Base-by-base conservation (phyloP, 1,140 invertebrate species). In the Bombus difficillimus region DNA sequence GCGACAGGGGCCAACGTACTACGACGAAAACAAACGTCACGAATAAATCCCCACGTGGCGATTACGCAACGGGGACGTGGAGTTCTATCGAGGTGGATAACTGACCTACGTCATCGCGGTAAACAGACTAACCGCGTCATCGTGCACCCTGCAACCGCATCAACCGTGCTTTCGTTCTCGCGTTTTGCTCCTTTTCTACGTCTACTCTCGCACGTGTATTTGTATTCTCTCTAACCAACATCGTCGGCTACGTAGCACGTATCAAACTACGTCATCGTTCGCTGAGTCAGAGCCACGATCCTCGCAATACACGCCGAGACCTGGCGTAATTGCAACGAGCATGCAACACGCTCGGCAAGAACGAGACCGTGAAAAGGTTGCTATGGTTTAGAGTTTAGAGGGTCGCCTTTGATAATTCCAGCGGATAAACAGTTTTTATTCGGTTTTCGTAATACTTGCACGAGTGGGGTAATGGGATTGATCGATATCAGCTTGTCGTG, bases 61-160 rank as follows among this genome's bases (percentile, higher is more conserved):
- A 82, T 89, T 89, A 74, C 84, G 88, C 80, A 89, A 89, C 76
- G 39, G 78, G 72, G 39, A 43, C 74, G 57, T 76, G 68, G 28
- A 73, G 34, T 83, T 89, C 57, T 73, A 81, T 41, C 76, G 84
- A 83, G 81, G 78, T 74, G 84, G 85, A 90, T 90, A 90, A 90
- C 89, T 85, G 89, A 90, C 85, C 90, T 90, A 91, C 90, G 90
- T 90, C 89, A 89, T 80, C 81, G 82, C 75, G 78, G 86, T 88
- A 88, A 90, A 88, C 89, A 68, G 47, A 69, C 37, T 32, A 41
- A 74, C 47, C 66, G 83, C 82, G 80, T 88, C 86, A 90, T 43
- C 71, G 41, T 88, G 75, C 88, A 85, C 74, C 83, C 69, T 78
- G 88, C 59, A 81, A 82, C 39, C 73, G 72, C 82, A 53, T 57